Evolutionary conservation across 2,888 invertebrate species (phyloP).

Genomic region (Tipula helvola): DNA sequence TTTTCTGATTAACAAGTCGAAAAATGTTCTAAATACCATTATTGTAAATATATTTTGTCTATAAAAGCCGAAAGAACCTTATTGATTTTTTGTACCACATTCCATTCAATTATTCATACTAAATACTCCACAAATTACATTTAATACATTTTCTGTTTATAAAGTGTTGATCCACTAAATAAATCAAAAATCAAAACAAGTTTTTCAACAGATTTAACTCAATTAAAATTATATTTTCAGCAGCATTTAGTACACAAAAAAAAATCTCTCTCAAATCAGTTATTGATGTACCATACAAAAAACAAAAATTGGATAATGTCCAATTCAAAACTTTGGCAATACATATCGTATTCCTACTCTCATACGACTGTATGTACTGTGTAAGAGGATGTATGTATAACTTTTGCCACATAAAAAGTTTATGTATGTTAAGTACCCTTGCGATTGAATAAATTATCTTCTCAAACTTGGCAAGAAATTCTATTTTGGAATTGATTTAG

Average conservation of each 20-base stretch:
- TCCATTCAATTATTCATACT: not conserved
- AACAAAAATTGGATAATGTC: not conserved
- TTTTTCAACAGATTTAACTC: not conserved
- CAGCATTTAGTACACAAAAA: not conserved
- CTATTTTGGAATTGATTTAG: not conserved
- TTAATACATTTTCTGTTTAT: not conserved
- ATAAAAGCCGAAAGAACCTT: too few species aligned
- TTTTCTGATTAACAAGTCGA: too few species aligned
- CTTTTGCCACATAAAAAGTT: not conserved
- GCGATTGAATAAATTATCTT: not conserved
- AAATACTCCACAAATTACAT: not conserved
- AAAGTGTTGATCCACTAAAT: not conserved
- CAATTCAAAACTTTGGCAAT: not conserved
- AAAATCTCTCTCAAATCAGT: not conserved
- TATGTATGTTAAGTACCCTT: not conserved
- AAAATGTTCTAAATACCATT: too few species aligned
- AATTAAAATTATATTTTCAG: not conserved
- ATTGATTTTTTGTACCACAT: not conserved
- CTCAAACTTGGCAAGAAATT: not conserved
- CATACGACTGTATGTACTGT: not conserved
- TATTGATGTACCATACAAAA: not conserved
- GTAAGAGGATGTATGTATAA: not conserved
- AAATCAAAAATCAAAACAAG: not conserved
- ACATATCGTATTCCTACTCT: not conserved
- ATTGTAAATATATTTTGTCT: too few species aligned